Base-by-base conservation (phyloP, 2,113 vertebrate species). In the Macheiramphus alcinus region DNA sequence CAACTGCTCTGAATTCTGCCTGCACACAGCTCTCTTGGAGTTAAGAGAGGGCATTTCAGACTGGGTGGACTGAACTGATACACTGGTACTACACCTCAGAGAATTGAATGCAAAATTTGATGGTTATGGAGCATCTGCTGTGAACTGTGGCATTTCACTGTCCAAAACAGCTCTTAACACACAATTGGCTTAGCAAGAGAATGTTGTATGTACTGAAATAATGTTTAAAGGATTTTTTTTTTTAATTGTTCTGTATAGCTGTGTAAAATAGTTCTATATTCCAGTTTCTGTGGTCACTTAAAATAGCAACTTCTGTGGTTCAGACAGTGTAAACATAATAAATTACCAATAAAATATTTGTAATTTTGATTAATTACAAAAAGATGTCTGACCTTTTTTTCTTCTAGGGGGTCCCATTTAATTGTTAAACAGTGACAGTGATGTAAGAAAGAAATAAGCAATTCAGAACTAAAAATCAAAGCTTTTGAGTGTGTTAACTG, bases 271-370 rank as follows among this genome's bases (percentile, higher is more conserved):
- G 94, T 93, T 91, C 70, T 96, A 6, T 96, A 94, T 97, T 96
- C 96, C 94, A 45, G 79, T 95, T 96, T 85, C 61, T 82, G n/a
- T 91, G 43, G 58, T 94, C 91, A 94, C 85, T 96, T 95, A 94
- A 96, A 97, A 90, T 90, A 94, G 29, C 62, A 96, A 73, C 52
- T 80, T 63, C 31, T 94, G 23, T 86, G 53, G 65, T 96, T 97
- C 87, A 86, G 89, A 50, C 82, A 90, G 52, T 93, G 67, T 97
- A 97, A 98, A 93, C 84, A 91, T 96, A 95, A 18, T 80, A 93
- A 95, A 92, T 91, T 91, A 76, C 83, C 94, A 98, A 98, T 98
- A 98, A 98, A 97, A 87, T 95, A 92, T 90, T 85, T 94, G 90
- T 80, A 93, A 88, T 93, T 94, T 96, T 88, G 55, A 86, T 89